Base-by-base conservation (phyloP, 2,797 vertebrate genomes). In the Eptatretus atami region DNA sequence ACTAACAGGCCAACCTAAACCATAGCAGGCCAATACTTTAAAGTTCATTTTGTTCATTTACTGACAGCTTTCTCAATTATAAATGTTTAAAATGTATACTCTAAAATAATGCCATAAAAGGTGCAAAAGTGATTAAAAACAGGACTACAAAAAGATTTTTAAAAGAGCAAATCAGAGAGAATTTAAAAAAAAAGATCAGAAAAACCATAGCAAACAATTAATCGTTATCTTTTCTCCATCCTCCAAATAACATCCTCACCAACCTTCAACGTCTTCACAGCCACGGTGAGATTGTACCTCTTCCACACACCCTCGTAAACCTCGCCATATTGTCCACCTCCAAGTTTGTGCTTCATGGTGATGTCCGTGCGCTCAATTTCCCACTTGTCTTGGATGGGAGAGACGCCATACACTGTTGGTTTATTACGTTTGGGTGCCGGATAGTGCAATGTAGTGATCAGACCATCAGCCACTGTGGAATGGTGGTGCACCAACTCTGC, bases 331-430 rank as follows among this genome's bases (percentile, higher is more conserved):
- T 98, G 90, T n/a, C 90, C 90, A 0, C 90, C 90, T 0, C 90
- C 90, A 63, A 98, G 77, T 70, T 93, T 94, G 79, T 98, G 88
- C 70, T 86, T 92, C 88, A 98, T 98, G 61, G 88, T 94, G 71
- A 98, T 98, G 78, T 98, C 90, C 0, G 90, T 95, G 70, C 90
- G 79, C 73, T 98, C 88, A 69, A 95, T 94, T 76, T 98, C 90
- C 90, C 90, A 98, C 66, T 93, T 94, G 73, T 98, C 90, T 0
- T 95, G 92, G 79, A 88, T 90, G 5, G 90, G 90, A 6, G 88
- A 94, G 65, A 95, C 90, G 0, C 90, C 88, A 0, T 95, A 98
- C 70, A 98, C 80, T 0, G 90, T 95, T 73, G 90, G 90, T 71
- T 98, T 98, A 75, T 92, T 98, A 77, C 86, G 83, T 66, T 95